These are phyloP conservation scores for Callionymus lyra DNA, from an alignment of 2,113 vertebrate species.

Conservation along the genomic window DNA sequence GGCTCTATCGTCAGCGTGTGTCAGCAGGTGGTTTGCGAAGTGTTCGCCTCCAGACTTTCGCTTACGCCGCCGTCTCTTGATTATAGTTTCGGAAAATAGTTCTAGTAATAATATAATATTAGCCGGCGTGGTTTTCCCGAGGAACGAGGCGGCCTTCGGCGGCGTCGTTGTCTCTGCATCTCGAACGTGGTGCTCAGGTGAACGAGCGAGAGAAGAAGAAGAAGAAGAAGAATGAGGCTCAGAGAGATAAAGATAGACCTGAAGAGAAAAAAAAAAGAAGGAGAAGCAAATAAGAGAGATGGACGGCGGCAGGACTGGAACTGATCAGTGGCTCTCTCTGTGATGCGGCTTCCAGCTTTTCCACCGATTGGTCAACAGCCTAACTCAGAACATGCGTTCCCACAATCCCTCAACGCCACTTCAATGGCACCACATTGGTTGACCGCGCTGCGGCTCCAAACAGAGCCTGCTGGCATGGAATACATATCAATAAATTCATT, in stretches of 20 bases:
- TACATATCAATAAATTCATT: slow-evolving; percentile 76
- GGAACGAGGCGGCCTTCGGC: too few relatives aligned
- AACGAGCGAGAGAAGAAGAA: neutral
- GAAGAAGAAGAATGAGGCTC: slow-evolving; percentile 8
- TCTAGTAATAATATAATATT: too few relatives aligned
- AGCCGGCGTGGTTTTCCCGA: too few relatives aligned
- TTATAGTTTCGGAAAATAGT: too few relatives aligned
- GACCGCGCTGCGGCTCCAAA: slow-evolving; percentile 62
- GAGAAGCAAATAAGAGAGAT: slow-evolving; percentile 36
- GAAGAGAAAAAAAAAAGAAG: slow-evolving; percentile 21
- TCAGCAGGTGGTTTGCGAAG: too few relatives aligned
- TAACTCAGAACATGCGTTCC: slow-evolving; percentile 69
- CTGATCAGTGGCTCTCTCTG: slow-evolving; percentile 67
- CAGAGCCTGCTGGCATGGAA: slow-evolving; percentile 63
- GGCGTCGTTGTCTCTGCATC: too few relatives aligned
- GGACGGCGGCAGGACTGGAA: slow-evolving; percentile 52
- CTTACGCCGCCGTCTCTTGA: too few relatives aligned
- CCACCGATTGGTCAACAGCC: slow-evolving; percentile 63
- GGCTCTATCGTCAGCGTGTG: too few relatives aligned
- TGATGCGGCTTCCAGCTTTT: slow-evolving; percentile 62
- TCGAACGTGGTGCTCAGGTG: too few relatives aligned
- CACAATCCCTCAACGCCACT: slow-evolving; percentile 73
- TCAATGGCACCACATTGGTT: slow-evolving; percentile 66
- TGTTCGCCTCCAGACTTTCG: too few relatives aligned
- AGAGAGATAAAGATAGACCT: slow-evolving; percentile 20